phyloP scores from a whole-genome alignment of 2,888 invertebrate species.

The Pseudococcus jackbeardsleyi region DNA sequence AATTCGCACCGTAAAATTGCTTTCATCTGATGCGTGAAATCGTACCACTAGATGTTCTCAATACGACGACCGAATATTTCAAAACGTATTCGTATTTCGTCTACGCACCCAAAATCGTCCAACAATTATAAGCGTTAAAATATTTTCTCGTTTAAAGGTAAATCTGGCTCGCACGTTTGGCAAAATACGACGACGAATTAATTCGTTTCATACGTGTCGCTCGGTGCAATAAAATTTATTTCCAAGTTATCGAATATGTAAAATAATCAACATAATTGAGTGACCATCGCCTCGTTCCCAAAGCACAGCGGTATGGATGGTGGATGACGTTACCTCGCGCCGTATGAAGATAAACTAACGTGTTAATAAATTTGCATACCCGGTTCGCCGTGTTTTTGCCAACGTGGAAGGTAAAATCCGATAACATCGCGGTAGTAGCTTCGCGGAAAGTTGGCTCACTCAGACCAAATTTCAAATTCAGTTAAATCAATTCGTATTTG shows the following conservation, averaged over 20 bases:
- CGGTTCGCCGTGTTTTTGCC: background rate
- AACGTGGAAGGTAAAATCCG: background rate
- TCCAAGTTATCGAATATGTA: conserved; percentile 2
- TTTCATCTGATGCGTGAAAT: conserved; percentile 4
- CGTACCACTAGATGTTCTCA: background rate
- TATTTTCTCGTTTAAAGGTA: background rate
- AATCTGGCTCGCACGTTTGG: background rate
- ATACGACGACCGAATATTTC: conserved; percentile 18
- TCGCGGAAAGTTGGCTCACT: background rate
- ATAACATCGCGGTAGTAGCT: background rate
- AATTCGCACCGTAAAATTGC: conserved; percentile 25
- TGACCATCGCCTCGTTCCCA: background rate
- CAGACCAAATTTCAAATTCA: background rate
- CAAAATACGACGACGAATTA: background rate
- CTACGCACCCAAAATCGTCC: background rate
- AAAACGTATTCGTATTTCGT: background rate
- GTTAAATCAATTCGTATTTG: background rate
- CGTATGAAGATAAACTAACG: background rate
- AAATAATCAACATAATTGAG: conserved; percentile 32
- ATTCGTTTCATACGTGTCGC: background rate
- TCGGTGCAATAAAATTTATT: background rate
- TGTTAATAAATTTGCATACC: conserved; percentile 39
- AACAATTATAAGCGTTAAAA: background rate
- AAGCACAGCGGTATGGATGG: background rate
- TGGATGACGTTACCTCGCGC: background rate